These are phyloP conservation scores for Oscheius sp. DNA, from an alignment of 2,888 invertebrate species.

Conservation along the genomic window DNA sequence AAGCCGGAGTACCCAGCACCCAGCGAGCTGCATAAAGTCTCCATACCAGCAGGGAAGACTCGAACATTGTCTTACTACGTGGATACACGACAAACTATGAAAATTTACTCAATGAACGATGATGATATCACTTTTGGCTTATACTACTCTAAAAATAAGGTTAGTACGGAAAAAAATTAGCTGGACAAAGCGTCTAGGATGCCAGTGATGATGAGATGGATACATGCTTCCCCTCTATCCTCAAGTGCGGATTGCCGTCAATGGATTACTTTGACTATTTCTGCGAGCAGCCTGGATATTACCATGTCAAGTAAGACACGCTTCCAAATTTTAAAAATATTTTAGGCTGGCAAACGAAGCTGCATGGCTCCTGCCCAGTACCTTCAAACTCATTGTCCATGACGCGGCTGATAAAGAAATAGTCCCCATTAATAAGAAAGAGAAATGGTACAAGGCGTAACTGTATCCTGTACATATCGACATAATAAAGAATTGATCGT, in stretches of 20 bases:
- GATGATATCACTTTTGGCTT: conserved; percentile 53
- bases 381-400: conserved; percentile 47
- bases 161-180: conserved; percentile 10
- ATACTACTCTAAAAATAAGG: conserved; percentile 49
- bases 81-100: conserved; percentile 43
- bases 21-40: conserved; percentile 52
- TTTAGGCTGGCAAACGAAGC: conserved; percentile 49
- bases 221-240: conserved; percentile 48
- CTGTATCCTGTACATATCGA: neutral
- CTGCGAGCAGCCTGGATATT: conserved; percentile 53
- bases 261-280: conserved; percentile 58
- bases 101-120: conserved; percentile 58
- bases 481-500: neutral
- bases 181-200: conserved; percentile 25
- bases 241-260: conserved; percentile 53
- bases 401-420: conserved; percentile 42
- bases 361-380: conserved; percentile 51
- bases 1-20: conserved; percentile 46
- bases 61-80: conserved; percentile 48
- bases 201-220: conserved; percentile 47
- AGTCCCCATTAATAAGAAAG: conserved; percentile 46
- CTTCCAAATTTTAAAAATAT: neutral
- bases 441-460: conserved; percentile 54
- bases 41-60: conserved; percentile 52
- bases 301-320: conserved; percentile 42